phyloP scores from a whole-genome alignment of 2,888 invertebrate genomes.

The Pyralis farinalis region DNA sequence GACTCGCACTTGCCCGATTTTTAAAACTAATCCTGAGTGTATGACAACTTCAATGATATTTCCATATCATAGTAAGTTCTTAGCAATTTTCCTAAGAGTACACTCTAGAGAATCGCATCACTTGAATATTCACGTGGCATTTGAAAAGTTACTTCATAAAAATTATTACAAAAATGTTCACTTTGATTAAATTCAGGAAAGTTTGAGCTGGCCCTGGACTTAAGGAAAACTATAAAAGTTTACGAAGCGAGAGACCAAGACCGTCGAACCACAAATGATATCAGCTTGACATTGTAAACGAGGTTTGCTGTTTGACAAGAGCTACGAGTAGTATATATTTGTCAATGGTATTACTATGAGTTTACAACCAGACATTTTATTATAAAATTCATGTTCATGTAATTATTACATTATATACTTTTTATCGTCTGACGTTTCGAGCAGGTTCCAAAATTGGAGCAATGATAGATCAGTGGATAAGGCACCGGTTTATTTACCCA shows the following conservation, averaged over 20 bases:
- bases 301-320: conserved; percentile 9
- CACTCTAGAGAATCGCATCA: background rate
- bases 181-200: conserved; percentile 62
- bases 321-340: too few relatives aligned
- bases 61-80: background rate
- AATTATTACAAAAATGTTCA: conserved; percentile 53
- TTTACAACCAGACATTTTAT: too few relatives aligned
- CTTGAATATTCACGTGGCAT: conserved; percentile 44
- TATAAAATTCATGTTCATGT: too few relatives aligned
- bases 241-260: conserved; percentile 42
- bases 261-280: conserved; percentile 51
- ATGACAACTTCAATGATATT: too few relatives aligned
- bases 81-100: background rate
- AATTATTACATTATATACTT: too few relatives aligned
- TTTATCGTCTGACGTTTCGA: too few relatives aligned
- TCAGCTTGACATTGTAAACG: conserved; percentile 29
- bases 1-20: too few relatives aligned
- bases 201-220: conserved; percentile 35
- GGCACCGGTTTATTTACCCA: too few relatives aligned
- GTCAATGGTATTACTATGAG: too few relatives aligned
- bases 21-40: too few relatives aligned
- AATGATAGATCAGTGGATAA: too few relatives aligned
- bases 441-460: too few relatives aligned
- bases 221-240: conserved; percentile 62
- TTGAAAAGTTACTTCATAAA: conserved; percentile 49